Conservation (phyloP, 2,113 vertebrate species). For the Perca schrenkii region DNA sequence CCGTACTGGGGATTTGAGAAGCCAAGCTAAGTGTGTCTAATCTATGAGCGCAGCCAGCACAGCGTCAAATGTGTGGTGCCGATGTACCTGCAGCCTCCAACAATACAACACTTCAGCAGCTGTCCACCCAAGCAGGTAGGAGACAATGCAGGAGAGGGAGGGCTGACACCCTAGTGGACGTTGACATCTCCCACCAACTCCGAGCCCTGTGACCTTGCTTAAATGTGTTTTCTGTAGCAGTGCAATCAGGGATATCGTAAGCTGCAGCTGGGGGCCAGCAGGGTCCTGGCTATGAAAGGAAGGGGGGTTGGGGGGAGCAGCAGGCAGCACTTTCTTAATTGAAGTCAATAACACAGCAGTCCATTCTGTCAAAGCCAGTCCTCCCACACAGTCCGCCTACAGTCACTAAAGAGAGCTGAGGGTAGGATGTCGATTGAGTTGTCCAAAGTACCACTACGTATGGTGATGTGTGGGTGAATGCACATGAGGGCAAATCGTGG, state of each 20-base stretch:
- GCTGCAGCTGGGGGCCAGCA: slow-evolving; percentile 49
- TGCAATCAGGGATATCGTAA: slow-evolving; percentile 72
- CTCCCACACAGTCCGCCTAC: slow-evolving; percentile 71
- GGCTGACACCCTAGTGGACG: slow-evolving; percentile 45
- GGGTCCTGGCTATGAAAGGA: slow-evolving; percentile 55
- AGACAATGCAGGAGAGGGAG: slow-evolving; percentile 25
- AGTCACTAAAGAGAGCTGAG: slow-evolving; percentile 62
- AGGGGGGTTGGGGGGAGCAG: slow-evolving; percentile 44
- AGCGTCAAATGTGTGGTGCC: slow-evolving; percentile 56
- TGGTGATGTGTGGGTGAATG: slow-evolving; percentile 58
- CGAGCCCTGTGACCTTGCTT: slow-evolving; percentile 54
- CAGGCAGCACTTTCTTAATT: slow-evolving; percentile 82
- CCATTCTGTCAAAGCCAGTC: slow-evolving; percentile 70
- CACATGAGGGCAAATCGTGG: slow-evolving; percentile 1
- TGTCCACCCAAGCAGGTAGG: slow-evolving; percentile 45
- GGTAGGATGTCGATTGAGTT: slow-evolving; percentile 71
- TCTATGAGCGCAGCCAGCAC: slow-evolving; percentile 63
- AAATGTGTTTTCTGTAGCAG: slow-evolving; percentile 74
- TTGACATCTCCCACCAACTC: slow-evolving; percentile 29
- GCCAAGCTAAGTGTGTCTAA: slow-evolving; percentile 69
- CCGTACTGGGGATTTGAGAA: slow-evolving; percentile 54
- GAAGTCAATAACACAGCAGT: slow-evolving; percentile 82
- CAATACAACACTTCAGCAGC: slow-evolving; percentile 51
- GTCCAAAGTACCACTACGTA: slow-evolving; percentile 49
- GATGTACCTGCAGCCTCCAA: slow-evolving; percentile 54